Base-by-base conservation (phyloP, 2,888 invertebrate genomes). In the Linnaemya tessellans region DNA sequence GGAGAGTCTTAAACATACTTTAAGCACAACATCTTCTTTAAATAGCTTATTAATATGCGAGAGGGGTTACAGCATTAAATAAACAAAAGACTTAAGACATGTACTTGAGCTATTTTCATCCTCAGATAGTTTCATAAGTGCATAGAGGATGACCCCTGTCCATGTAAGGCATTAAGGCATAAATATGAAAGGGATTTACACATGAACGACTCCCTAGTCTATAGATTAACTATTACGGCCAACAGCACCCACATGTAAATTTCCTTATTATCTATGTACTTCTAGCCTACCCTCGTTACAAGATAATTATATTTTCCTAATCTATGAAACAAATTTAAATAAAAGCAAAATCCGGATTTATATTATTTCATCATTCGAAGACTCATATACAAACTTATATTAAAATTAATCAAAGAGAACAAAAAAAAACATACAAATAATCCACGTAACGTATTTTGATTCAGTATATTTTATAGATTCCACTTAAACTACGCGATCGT, bases 311-410 rank as follows among this genome's bases (percentile, higher is more conserved):
- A 15, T 70, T 43, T 62, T 25, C 41, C 5, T 60, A 41, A 54
- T 20, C 22, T 46, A 8, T 15, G 38, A 54, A 30, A 49, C 30
- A 74, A 56, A 81, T 74, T 85, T 70, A 79, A 85, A 85, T 82
- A 82, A 67, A 70, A 82, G 38, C 79, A 60, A 82, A 85, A 85
- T 79, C 81, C 84, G 79, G 84, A 81, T 82, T 82, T 46, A 54
- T 30, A 70, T 62, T 74, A 30, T 46, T 80, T 80, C 58, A 73
- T 38, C 49, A 65, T 56, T 65, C 60, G n/a, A 78, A 51, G 18
- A 18, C 35, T 38, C 35, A 18, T 18, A 60, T 38, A 41, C 35
- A 43, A 13, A 64, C 56, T 20, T 15, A 15, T 18, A 43, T 30
- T 60, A 38, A 56, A 30, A 75, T 1, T 70, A 41, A 54, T 60